Evolutionary conservation across 2,888 invertebrate genomes (phyloP).

Genomic region (Drosophila macrothrix): DNA sequence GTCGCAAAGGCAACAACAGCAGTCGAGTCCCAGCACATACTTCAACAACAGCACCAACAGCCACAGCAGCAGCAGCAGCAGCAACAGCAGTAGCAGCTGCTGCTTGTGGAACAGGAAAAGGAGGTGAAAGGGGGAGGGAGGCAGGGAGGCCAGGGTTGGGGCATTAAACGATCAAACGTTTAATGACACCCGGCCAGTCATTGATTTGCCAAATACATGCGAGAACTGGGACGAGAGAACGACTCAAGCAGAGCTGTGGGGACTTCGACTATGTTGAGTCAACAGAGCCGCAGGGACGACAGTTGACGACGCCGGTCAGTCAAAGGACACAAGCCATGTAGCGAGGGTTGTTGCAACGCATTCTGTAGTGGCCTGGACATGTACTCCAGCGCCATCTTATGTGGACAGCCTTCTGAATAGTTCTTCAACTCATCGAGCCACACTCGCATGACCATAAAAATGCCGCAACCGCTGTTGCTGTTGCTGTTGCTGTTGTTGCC

Average conservation of each 20-base stretch:
- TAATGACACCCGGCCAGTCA: conserved; percentile 79
- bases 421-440: conserved; percentile 9
- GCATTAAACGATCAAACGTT: conserved; percentile 80
- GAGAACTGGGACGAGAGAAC: conserved; percentile 28
- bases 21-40: conserved; percentile 50
- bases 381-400: neutral
- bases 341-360: conserved; percentile 38
- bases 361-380: neutral
- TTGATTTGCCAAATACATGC: conserved; percentile 79
- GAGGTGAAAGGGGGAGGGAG: too few species aligned
- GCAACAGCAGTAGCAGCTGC: conserved; percentile 48
- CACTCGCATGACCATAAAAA: conserved; percentile 58
- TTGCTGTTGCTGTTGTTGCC: conserved; percentile 5
- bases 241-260: conserved; percentile 10
- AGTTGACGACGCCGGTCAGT: conserved; percentile 62
- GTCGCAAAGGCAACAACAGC: conserved; percentile 31
- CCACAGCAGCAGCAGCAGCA: conserved; percentile 14
- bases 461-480: conserved; percentile 11
- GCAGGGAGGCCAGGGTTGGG: conserved; percentile 11
- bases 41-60: conserved; percentile 36
- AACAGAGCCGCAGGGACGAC: conserved; percentile 72
- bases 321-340: conserved; percentile 44
- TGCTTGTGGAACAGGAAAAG: conserved; percentile 8
- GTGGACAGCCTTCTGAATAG: neutral
- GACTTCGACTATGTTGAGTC: conserved; percentile 59